These are phyloP conservation scores for Orthonychiurus folsomi DNA, from an alignment of 2,888 invertebrate species.

Conservation along the genomic window DNA sequence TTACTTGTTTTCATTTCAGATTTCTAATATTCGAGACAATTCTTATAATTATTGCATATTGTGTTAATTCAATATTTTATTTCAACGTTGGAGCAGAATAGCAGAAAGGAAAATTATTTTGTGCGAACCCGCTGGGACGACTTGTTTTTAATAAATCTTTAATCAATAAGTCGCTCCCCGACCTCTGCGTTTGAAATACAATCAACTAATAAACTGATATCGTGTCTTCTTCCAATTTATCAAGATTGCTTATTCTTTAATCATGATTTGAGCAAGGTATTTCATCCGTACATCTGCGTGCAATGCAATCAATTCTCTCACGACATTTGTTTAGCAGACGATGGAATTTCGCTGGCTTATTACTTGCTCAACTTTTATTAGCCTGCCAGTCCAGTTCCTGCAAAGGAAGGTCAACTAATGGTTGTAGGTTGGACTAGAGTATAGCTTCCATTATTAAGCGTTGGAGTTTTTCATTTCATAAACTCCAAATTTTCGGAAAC, in stretches of 20 bases:
- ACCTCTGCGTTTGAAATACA: neutral
- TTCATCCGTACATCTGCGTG: neutral
- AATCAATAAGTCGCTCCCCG: neutral
- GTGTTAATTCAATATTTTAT: too few species aligned
- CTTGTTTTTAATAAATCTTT: neutral
- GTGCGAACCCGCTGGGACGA: too few species aligned
- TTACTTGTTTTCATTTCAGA: too few species aligned
- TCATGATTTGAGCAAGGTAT: neutral
- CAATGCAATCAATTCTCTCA: too few species aligned
- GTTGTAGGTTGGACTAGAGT: neutral
- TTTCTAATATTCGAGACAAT: too few species aligned
- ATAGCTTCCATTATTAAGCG: too few species aligned
- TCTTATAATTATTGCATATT: too few species aligned
- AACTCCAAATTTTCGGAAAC: neutral
- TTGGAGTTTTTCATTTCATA: too few species aligned
- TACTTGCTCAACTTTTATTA: too few species aligned
- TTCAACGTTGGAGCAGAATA: too few species aligned
- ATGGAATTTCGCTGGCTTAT: too few species aligned
- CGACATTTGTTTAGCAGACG: neutral
- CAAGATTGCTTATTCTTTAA: neutral
- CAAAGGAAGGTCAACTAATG: neutral
- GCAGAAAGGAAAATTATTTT: too few species aligned
- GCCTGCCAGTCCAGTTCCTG: neutral
- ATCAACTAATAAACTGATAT: neutral
- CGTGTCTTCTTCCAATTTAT: neutral